Evolutionary conservation across 2,113 vertebrate genomes (phyloP), one percentile per base, ranked within the genome.

Genomic region (Baryphthengus martii): DNA sequence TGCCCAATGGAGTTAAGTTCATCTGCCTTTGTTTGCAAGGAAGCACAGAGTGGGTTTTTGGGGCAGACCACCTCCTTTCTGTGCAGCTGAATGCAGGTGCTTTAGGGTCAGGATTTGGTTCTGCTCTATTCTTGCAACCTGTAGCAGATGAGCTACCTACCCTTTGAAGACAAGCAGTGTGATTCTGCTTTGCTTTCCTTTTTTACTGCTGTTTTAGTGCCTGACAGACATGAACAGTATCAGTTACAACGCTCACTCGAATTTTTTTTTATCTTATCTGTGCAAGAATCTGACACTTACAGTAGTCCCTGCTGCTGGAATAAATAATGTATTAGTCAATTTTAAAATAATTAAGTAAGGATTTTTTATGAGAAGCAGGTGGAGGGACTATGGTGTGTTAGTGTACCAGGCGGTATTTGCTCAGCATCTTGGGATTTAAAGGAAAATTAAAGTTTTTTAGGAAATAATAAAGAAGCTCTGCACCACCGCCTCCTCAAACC

Each of bases 371-470:
- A 58, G 56, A 58, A 40, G 50, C 28, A 47, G 16, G 11, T 52
- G 19, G 29, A 10, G 28, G 13, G 23, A 4, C 45, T 33, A 0
- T 68, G 37, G 21, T 18, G 0, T n/a, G 28, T n/a, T 88, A 20
- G 20, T 67, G 3, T 55, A 59, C 5, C 17, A 39, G 44, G 45
- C 52, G 71, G 29, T 50, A 25, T 71, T 81, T 58, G n/a, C 39
- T 75, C n/a, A 53, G 39, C 9, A 23, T n/a, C 71, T 53, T 26
- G 47, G 24, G 9, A 19, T 67, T 55, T 73, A 72, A 72, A 67
- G 31, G 59, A 29, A 35, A 35, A 11, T 20, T 66, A 28, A 78
- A 26, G 50, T 26, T 13, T 42, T 85, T 59, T n/a, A 45, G 62
- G 28, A 39, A 67, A 25, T 72, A 47, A 37, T 71, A 47, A 45